phyloP scores from a whole-genome alignment of 2,888 invertebrate species.

The Himalopsyche tibetana region DNA sequence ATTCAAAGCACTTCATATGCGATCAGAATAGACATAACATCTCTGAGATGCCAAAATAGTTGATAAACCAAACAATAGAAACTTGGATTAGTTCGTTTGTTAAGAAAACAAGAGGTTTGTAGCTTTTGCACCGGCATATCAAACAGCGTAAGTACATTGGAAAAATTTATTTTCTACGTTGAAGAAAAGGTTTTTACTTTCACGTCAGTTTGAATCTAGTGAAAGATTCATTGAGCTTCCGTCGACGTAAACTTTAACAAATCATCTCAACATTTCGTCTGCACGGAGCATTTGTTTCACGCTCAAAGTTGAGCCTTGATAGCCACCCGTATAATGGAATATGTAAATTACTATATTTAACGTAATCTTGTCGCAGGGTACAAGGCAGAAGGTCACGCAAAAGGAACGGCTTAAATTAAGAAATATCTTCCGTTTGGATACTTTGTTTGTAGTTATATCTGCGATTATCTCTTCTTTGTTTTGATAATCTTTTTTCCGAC shows the following conservation, averaged over 20 bases:
- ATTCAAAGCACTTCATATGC: no score
- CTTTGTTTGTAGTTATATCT: constrained; percentile 35
- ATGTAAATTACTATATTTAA: constrained; percentile 42
- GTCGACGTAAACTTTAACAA: constrained; percentile 45
- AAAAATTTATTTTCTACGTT: constrained; percentile 28
- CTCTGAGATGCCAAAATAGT: neutral
- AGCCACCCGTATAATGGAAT: constrained; percentile 37
- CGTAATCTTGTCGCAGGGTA: constrained; percentile 22
- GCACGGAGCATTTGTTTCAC: constrained; percentile 29
- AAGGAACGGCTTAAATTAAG: constrained; percentile 27
- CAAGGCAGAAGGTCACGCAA: constrained; percentile 12
- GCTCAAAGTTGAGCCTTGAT: constrained; percentile 42
- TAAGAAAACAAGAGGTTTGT: constrained; percentile 24
- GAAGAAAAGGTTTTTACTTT: constrained; percentile 19
- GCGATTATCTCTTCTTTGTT: constrained; percentile 35
- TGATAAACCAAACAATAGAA: constrained; percentile 14
- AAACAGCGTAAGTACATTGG: neutral
- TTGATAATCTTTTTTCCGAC: neutral
- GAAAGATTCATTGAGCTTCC: constrained; percentile 39
- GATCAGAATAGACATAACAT: neutral
- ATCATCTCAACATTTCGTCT: constrained; percentile 41
- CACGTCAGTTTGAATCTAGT: constrained; percentile 16
- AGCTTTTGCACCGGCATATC: constrained; percentile 1
- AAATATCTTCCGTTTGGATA: constrained; percentile 18
- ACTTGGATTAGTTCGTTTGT: constrained; percentile 6